Percentiles rank a stretch among this genome's conserved stretches.
Evolutionary conservation across 2,797 vertebrate species (phyloP).

Genomic region (Periparus ater): DNA sequence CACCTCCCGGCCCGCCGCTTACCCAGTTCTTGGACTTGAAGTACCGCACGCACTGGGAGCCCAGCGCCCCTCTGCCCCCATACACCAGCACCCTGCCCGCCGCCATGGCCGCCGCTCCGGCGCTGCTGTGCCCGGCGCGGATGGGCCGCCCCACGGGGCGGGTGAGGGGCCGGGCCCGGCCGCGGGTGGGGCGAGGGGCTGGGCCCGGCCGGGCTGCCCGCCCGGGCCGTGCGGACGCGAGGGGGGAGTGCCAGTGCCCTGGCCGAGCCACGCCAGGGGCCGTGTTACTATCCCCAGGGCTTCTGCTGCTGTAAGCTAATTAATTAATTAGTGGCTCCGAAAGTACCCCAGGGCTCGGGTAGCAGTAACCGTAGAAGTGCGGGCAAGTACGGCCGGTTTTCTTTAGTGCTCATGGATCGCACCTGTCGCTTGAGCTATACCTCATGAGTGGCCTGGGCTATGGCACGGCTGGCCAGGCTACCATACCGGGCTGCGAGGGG

Average conservation of each 20-base stretch:
- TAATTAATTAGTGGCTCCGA: neutral
- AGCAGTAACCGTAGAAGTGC: neutral
- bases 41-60: slow-evolving; percentile 84
- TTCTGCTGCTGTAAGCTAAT: too few species aligned
- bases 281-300: too few species aligned
- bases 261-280: accelerated
- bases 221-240: accelerated
- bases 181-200: neutral
- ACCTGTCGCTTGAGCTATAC: neutral
- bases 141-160: neutral
- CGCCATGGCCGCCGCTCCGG: neutral
- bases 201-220: neutral
- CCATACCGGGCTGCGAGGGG: neutral
- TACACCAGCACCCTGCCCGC: slow-evolving; percentile 85
- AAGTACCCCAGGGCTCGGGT: neutral
- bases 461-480: neutral
- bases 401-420: accelerated
- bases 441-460: accelerated
- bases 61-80: slow-evolving; percentile 89
- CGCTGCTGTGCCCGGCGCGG: accelerated
- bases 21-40: slow-evolving; percentile 90
- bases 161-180: neutral
- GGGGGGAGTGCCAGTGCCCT: accelerated
- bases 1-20: slow-evolving; percentile 1
- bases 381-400: neutral